Conservation (phyloP, 2,113 vertebrate species). For the Nyctereutes procyonoides region DNA sequence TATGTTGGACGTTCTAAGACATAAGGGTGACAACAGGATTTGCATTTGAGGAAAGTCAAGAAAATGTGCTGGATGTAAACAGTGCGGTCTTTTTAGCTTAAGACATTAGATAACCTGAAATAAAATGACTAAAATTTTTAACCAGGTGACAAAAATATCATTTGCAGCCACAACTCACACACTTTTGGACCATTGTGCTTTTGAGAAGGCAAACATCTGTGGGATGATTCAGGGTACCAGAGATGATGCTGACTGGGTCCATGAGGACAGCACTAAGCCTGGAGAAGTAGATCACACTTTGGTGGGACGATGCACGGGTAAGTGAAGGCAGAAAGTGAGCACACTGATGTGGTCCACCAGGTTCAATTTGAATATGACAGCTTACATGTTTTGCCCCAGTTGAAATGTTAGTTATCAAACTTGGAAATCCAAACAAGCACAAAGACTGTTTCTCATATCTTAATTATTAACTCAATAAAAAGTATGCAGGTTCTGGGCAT, state of each 20-base stretch:
- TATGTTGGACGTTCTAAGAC: background rate
- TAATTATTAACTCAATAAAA: constrained; percentile 51
- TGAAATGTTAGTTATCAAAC: background rate
- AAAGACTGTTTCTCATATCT: constrained; percentile 58
- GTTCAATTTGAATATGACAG: background rate
- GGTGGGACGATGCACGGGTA: constrained; percentile 90
- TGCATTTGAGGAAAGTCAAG: background rate
- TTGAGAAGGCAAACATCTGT: constrained; percentile 93
- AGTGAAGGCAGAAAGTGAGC: background rate
- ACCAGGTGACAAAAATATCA: background rate
- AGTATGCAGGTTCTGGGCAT: background rate
- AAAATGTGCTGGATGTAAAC: background rate
- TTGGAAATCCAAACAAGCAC: constrained; percentile 34
- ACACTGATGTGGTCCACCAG: background rate
- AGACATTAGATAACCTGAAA: background rate
- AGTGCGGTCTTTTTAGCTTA: background rate
- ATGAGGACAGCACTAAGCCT: constrained; percentile 68
- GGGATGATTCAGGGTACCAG: constrained; percentile 93
- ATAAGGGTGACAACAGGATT: background rate
- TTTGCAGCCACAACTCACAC: constrained; percentile 90
- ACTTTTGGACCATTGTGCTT: constrained; percentile 93
- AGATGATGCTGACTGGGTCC: constrained; percentile 91
- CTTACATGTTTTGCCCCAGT: background rate
- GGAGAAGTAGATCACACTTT: constrained; percentile 90
- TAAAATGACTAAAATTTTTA: constrained; percentile 22